Evolutionary conservation across 2,113 vertebrate genomes (phyloP), one percentile per base, ranked within the genome.

Genomic region (Gymnorhina tibicen): DNA sequence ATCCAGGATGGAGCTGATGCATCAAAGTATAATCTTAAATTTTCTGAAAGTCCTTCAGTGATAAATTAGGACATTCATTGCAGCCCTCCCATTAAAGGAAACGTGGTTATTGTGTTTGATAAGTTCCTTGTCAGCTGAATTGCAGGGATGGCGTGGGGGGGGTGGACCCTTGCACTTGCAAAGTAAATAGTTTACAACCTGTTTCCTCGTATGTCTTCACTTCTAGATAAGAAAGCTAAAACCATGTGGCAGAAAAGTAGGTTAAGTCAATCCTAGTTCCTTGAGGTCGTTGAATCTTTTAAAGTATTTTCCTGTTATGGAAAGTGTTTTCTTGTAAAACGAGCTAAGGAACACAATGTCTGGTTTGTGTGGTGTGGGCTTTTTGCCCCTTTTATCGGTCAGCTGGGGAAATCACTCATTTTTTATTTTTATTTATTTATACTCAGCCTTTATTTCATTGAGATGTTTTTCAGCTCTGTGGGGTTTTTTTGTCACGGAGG

Each of bases 91-190:
- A 1, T 75, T 26, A 19, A 42, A 55, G 22, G 85, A 39, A 64
- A 26, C 1, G 1, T 35, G 8, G 23, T 32, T 55, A 4, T 4
- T 44, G 32, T 58, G n/a, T 58, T 56, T 16, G 26, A 1, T 30
- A 41, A 79, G n/a, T 35, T 56, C 16, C 21, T 52, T 14, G 47
- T 35, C 41, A 39, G 70, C 66, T 32, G 6, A 24, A 52, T n/a
- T 7, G 1, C 37, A 19, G 16, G 37, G 23, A 7, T 1, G 4
- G 42, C 0, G 7, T 9, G 49, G 33, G 24, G 3, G 0, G 2
- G 1, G 10, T 35, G 63, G 59, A 70, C 39, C 28, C n/a, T 67
- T 23, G 50, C 15, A 5, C 64, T 89, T 33, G 22, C 8, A 32
- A 11, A 72, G 9, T 20, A 32, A 85, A 60, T 67, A 13, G 27